Conservation (phyloP, 2,888 invertebrate species). For the Craniophora ligustri region DNA sequence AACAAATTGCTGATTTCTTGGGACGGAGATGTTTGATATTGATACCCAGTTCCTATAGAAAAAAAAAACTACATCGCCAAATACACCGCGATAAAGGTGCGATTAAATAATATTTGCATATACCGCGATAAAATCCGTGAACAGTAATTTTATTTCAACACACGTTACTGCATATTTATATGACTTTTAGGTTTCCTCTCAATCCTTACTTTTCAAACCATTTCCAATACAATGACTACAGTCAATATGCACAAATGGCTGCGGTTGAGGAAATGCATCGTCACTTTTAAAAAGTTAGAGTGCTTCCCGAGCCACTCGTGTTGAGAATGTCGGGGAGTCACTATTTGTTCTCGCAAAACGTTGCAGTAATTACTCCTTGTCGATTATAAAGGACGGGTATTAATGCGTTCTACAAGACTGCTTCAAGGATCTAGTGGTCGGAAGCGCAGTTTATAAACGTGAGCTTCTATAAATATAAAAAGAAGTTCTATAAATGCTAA, state of each 20-base stretch:
- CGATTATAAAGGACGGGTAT: background rate
- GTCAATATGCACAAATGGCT: constrained; percentile 25
- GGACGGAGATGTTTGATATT: no score
- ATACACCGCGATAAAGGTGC: no score
- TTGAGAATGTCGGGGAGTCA: constrained; percentile 30
- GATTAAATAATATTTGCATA: no score
- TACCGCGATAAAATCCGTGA: no score
- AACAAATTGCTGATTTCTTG: no score
- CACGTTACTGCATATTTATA: no score
- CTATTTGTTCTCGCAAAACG: constrained; percentile 20
- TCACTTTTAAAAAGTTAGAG: constrained; percentile 52
- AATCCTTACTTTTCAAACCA: background rate
- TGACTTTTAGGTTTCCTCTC: background rate
- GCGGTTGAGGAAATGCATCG: constrained; percentile 49
- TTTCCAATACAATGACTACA: constrained; percentile 9
- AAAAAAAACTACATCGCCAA: no score
- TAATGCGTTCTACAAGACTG: no score
- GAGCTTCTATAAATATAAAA: background rate
- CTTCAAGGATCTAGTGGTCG: no score
- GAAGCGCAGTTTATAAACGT: background rate
- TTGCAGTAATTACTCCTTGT: background rate
- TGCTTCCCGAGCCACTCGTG: constrained; percentile 45
- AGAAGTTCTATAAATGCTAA: no score
- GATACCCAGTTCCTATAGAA: no score
- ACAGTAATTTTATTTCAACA: no score